These are phyloP conservation scores for Orestias chungarensis DNA, from an alignment of 2,797 vertebrate genomes.

Conservation along the genomic window DNA sequence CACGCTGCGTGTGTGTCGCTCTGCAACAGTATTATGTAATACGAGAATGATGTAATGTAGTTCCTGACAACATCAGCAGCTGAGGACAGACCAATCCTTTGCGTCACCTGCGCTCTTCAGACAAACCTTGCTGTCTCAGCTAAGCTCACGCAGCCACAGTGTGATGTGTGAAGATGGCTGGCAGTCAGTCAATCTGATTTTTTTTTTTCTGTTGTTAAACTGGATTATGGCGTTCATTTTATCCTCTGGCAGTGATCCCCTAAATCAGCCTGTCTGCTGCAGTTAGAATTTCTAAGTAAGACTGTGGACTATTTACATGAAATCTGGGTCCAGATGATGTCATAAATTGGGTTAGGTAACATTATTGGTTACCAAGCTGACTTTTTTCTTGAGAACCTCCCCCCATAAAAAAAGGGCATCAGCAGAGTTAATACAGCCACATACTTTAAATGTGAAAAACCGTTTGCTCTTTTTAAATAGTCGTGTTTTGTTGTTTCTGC, in stretches of 20 bases:
- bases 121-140: conserved; percentile 38
- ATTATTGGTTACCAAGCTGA: conserved; percentile 11
- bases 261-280: conserved; percentile 59
- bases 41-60: conserved; percentile 76
- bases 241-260: conserved; percentile 62
- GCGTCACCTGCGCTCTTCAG: conserved; percentile 68
- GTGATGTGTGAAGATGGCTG: conserved; percentile 18
- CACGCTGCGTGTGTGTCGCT: conserved; percentile 29
- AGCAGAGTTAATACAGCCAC: neutral
- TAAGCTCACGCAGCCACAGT: conserved; percentile 18
- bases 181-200: conserved; percentile 41
- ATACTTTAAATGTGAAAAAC: neutral
- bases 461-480: neutral
- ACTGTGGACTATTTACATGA: conserved; percentile 25
- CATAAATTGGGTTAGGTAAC: conserved; percentile 48
- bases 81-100: conserved; percentile 61
- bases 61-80: conserved; percentile 60
- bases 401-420: neutral
- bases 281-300: conserved; percentile 32
- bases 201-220: conserved; percentile 28
- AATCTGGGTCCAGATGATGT: conserved; percentile 32
- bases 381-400: neutral
- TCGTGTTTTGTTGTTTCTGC: neutral
- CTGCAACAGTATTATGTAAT: conserved; percentile 76
- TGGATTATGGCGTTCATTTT: conserved; percentile 69